Percentiles rank a stretch among this genome's conserved stretches.
Evolutionary conservation across 2,113 vertebrate genomes (phyloP).

Genomic region (Ahaetulla prasina): DNA sequence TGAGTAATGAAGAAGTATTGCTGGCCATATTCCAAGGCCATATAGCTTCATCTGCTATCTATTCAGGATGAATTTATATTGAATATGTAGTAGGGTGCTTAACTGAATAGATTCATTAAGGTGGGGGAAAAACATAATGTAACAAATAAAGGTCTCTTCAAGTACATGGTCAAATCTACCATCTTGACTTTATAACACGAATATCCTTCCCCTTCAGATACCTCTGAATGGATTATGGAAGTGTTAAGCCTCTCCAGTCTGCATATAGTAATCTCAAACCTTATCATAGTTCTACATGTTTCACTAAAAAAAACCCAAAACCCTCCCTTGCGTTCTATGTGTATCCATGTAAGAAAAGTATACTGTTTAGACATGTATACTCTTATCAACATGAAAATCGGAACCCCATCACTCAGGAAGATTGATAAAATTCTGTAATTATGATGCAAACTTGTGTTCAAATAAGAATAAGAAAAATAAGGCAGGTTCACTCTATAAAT

Average conservation of each 20-base stretch:
- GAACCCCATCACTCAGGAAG: not conserved
- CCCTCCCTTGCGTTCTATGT: not conserved
- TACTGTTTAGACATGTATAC: not conserved
- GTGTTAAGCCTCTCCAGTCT: not conserved
- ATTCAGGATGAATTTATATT: not conserved
- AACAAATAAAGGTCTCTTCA: not conserved
- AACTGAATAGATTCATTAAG: not conserved
- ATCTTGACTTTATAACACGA: not conserved
- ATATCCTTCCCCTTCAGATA: not conserved
- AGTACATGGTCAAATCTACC: not conserved
- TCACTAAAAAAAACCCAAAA: not conserved
- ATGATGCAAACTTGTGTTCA: not conserved
- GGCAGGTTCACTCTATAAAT: not conserved
- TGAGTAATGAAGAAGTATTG: not conserved
- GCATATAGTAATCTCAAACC: not conserved
- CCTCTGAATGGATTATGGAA: not conserved
- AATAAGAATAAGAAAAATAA: not conserved
- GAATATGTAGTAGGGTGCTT: not conserved
- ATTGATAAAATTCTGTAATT: not conserved
- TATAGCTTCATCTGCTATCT: not conserved
- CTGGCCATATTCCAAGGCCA: not conserved
- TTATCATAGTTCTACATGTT: not conserved
- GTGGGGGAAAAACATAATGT: not conserved
- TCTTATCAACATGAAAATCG: not conserved
- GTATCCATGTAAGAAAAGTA: not conserved